A percentile compares a stretch with the other conserved stretches of the same genome.
These are phyloP conservation scores for Thripadectes ignobilis DNA, from an alignment of 2,797 vertebrate species.

Conservation along the genomic window DNA sequence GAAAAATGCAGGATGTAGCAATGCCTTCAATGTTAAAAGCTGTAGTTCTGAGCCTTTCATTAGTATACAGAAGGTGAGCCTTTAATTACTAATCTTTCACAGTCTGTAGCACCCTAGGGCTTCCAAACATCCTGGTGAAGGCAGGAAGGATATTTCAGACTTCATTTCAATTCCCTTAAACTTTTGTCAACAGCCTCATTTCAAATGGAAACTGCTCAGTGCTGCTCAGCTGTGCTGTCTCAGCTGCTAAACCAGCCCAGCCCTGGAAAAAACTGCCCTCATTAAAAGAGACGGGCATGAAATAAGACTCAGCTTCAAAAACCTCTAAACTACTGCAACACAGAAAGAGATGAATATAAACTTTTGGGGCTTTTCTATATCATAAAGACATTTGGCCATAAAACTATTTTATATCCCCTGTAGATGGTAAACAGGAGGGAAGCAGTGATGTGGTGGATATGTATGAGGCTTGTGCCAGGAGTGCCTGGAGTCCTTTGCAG, in stretches of 20 bases:
- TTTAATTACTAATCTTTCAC: conserved; percentile 67
- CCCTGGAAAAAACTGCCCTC: conserved; percentile 2
- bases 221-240: conserved; percentile 5
- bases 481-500: not conserved
- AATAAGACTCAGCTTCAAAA: conserved; percentile 24
- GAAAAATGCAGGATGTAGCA: conserved; percentile 34
- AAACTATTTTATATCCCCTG: not conserved
- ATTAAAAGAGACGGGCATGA: not conserved
- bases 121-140: conserved; percentile 62
- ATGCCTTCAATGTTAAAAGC: conserved; percentile 37
- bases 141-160: conserved; percentile 66
- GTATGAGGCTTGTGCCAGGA: not conserved
- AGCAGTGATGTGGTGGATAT: accelerated
- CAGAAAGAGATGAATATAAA: not conserved
- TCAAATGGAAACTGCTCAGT: not conserved
- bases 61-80: conserved; percentile 61
- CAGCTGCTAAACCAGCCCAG: conserved; percentile 15
- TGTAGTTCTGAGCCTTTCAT: conserved; percentile 57
- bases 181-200: conserved; percentile 57
- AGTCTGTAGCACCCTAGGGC: conserved; percentile 61
- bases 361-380: not conserved
- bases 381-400: not conserved
- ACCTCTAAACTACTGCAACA: not conserved
- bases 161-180: conserved; percentile 66
- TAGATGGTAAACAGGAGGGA: not conserved